Base-by-base conservation (phyloP, 2,797 vertebrate genomes). In the Cynodonichthys magdalenae region DNA sequence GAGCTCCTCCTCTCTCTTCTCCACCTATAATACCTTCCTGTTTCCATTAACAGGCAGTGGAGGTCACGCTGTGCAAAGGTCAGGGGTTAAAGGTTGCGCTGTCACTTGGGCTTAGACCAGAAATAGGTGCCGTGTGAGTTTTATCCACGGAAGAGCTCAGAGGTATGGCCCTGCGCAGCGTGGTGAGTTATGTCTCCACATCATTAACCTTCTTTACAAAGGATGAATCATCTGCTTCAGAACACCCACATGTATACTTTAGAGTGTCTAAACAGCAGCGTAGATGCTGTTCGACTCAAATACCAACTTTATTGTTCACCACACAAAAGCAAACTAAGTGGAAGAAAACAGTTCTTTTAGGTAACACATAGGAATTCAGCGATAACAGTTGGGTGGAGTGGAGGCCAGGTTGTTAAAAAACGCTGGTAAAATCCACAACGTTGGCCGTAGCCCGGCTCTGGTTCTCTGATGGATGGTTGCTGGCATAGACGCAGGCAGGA, bases 11-110 rank as follows among this genome's bases (percentile, higher is more conserved):
- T 58, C 71, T 78, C 68, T 66, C 61, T 55, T 78, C 79, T 70
- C 75, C 62, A 27, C 63, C 73, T 82, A 77, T 93, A 92, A 93
- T 92, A 93, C 90, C 92, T 93, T 92, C 92, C 91, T 92, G 91
- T 92, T 92, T 92, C 92, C 81, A 92, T 92, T 87, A 87, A 87
- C 78, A 59, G 83, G 79, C 77, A 44, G 28, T 59, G 59, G 73
- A 74, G 87, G 82, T 89, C 86, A 86, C 6, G 50, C 78, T 83
- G 84, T 69, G 75, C 83, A 91, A 90, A 92, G 90, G 90, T 90
- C 90, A 87, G 82, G 71, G 77, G 87, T 89, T 79, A 89, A 72
- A 73, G 90, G 87, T 92, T 85, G 74, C 10, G 69, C 81, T 84
- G 90, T 89, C 90, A 85, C 84, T 91, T 84, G 83, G 76, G 53